Conservation (phyloP, 2,888 invertebrate genomes). For the Pachydiplax longipennis region DNA sequence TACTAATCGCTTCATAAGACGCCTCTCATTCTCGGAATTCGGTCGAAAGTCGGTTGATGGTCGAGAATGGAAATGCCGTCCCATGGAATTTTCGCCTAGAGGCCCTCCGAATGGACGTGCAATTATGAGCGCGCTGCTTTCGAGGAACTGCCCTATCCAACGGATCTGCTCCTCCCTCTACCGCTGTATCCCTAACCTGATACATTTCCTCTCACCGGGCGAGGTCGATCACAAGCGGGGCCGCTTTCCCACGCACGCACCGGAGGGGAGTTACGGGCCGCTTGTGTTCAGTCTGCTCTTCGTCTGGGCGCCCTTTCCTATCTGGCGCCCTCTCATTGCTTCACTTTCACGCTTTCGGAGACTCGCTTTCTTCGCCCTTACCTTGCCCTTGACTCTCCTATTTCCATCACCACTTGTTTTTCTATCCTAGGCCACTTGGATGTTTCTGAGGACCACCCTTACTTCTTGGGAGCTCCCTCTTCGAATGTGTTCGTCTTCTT, state of each 20-base stretch:
- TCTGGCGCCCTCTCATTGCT: neutral
- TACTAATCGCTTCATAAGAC: neutral
- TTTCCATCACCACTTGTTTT: neutral
- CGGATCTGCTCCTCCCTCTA: neutral
- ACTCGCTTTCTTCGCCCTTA: neutral
- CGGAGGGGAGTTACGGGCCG: neutral
- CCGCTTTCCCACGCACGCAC: neutral
- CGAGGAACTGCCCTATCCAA: conserved; percentile 12
- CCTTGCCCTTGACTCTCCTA: neutral
- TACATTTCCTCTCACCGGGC: neutral
- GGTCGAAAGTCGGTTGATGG: neutral
- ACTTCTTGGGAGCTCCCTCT: too few species aligned
- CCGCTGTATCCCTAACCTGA: neutral
- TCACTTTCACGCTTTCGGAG: neutral
- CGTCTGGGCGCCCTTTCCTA: conserved; percentile 28
- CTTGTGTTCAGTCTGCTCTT: conserved; percentile 34
- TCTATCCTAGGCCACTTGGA: neutral
- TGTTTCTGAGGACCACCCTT: neutral
- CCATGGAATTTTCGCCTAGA: neutral
- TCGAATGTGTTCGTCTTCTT: too few species aligned
- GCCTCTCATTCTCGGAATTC: neutral
- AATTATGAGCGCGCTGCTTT: conserved; percentile 18
- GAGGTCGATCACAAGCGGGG: neutral
- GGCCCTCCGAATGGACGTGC: too few species aligned
- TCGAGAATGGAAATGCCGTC: neutral